A percentile compares a stretch with the other conserved stretches of the same genome.
Evolutionary conservation across 2,113 vertebrate species (phyloP).

Genomic region (Catharus fuscescens): DNA sequence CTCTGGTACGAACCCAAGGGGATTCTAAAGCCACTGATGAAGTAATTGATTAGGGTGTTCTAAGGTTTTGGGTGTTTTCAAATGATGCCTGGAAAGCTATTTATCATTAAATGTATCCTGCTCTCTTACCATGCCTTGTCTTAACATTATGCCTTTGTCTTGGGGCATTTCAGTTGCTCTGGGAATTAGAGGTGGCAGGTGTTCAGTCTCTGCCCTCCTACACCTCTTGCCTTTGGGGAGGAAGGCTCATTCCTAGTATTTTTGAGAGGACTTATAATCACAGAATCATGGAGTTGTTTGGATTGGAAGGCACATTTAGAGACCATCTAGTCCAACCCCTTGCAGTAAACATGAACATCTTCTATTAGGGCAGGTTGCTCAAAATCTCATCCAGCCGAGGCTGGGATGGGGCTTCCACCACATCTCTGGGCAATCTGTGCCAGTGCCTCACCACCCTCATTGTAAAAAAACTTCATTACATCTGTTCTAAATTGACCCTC

Average conservation of each 20-base stretch:
- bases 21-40: neutral
- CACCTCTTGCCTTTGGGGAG: neutral
- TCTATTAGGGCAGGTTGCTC: neutral
- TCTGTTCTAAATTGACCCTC: neutral
- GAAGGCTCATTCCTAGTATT: neutral
- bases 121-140: neutral
- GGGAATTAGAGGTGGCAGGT: neutral
- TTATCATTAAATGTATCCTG: neutral
- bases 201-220: neutral
- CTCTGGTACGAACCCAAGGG: neutral
- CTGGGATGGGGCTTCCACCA: neutral
- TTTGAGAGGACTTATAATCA: neutral
- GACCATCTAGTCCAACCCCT: neutral
- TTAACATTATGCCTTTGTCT: neutral
- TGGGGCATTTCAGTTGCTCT: rapidly evolving
- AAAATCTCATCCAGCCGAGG: neutral
- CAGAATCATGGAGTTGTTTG: neutral
- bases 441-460: neutral
- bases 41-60: neutral
- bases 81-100: neutral
- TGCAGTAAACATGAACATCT: neutral
- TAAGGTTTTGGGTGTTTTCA: neutral
- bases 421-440: neutral
- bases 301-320: neutral
- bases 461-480: neutral